A percentile compares a stretch with the other conserved stretches of the same genome.
phyloP scores from a whole-genome alignment of 2,797 vertebrate genomes.

The Chelmon rostratus region DNA sequence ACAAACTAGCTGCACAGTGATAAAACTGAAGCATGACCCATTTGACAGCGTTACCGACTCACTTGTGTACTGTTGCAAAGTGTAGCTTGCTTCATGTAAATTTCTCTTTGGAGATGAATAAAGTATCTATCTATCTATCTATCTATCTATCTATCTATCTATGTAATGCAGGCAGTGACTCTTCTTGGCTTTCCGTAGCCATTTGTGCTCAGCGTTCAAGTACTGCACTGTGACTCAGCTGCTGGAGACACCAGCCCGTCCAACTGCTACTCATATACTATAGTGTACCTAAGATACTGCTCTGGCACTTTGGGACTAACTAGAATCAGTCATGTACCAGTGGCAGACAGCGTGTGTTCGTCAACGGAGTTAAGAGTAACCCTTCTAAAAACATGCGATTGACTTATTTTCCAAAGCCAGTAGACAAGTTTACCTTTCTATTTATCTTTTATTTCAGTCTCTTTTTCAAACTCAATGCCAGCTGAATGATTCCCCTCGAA shows the following conservation, averaged over 20 bases:
- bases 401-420: too few relatives aligned
- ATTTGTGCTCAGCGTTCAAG: neutral
- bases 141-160: too few relatives aligned
- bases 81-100: neutral
- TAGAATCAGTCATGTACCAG: neutral
- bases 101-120: too few relatives aligned
- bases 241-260: too few relatives aligned
- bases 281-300: neutral
- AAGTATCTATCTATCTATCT: too few relatives aligned
- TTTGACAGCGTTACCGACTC: neutral
- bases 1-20: neutral
- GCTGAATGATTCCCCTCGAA: too few relatives aligned
- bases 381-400: too few relatives aligned
- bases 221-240: too few relatives aligned
- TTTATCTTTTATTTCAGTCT: too few relatives aligned
- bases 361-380: neutral
- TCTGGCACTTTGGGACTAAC: neutral
- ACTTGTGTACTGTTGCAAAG: neutral
- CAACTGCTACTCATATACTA: neutral
- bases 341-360: neutral
- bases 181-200: neutral
- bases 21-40: neutral
- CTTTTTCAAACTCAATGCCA: too few relatives aligned
- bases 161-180: neutral
- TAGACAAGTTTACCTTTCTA: too few relatives aligned